Evolutionary conservation across 1,140 invertebrate species (phyloP), one percentile per base, ranked within the genome.

Genomic region (Drosophila eugracilis): DNA sequence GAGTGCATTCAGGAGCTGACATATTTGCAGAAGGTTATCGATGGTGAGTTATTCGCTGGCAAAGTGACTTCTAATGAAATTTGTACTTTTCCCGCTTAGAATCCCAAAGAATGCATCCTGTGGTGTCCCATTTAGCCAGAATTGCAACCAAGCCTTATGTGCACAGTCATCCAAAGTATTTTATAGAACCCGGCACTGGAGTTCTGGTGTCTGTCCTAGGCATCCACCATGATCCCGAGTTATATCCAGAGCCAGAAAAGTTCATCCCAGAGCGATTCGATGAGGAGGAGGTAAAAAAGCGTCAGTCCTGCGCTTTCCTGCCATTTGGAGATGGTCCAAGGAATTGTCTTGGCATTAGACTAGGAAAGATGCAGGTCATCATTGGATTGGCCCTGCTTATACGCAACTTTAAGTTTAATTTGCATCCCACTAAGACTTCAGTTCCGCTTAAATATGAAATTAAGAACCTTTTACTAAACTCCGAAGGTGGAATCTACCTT

Each of bases 31-130:
- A 75, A 76, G n/a, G 66, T 92, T 0, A 28, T 92, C 4, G 50
- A 57, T 53, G 91, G 79, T 75, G 53, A 41, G 72, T 53, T 15
- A 19, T 5, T 9, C 1, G 19, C 1, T 5, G 4, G 9, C 14
- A 1, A 0, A 14, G 2, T 7, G 19, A 9, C 9, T 10, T 1
- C 10, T 17, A 19, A 17, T 3, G 1, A 2, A 7, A 4, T 17
- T 7, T 1, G 10, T 15, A 7, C 21, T 1, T 9, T 1, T 4
- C 17, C 1, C 5, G 9, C 0, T 5, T 7, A 89, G 95, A 95
- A 93, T 94, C 95, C 0, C 86, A 95, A 47, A 92, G 95, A 9
- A 93, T 94, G 62, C 93, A 95, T 85, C 94, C 95, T 37, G 92
- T 94, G 0, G 85, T 94, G 45, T 92, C 92, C 5, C 86, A 93